Base-by-base conservation (phyloP, 2,797 vertebrate genomes). In the Moxostoma hubbsi region DNA sequence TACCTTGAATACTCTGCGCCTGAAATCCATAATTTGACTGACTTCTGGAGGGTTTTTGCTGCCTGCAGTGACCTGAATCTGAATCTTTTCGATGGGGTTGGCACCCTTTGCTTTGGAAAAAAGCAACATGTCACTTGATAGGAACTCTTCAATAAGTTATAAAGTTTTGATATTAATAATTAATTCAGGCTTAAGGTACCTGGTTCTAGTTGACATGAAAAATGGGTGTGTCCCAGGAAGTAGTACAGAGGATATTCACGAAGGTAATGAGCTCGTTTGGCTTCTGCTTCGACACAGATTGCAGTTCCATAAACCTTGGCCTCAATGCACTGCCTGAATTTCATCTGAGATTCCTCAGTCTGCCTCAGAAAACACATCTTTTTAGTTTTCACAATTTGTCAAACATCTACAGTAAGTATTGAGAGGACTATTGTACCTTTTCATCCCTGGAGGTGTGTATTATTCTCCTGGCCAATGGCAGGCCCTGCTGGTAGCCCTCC, bases 171-270 rank as follows among this genome's bases (percentile, higher is more conserved):
- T 15, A 58, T 11, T 0, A 75, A 71, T 18, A 59, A 24, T 49
- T 4, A 18, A 66, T n/a, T 67, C 8, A 68, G 49, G 18, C 7
- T 68, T 16, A 15, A 47, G 4, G 9, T 89, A 95, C 94, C 92
- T 90, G 92, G 90, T 66, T 86, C 80, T 16, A 93, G 10, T 80
- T 86, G 92, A 43, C 86, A 1, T 54, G 85, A 83, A 67, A 92
- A 66, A 0, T 83, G 12, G 10, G 89, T 94, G 82, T 88, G 89
- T 76, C 94, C 94, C 67, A 94, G 70, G 66, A 94, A 86, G 73
- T 93, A 93, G 84, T 91, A 93, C 9, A 95, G 86, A 2, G 94
- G 94, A 77, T 91, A 92, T 77, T 94, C 90, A 5, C 90, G 84
- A 1, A 87, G 57, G 73, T 86, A 93, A 86, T 91, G 91, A 12